Evolutionary conservation across 2,113 vertebrate species (phyloP), one percentile per base, ranked within the genome.

Genomic region (Neotragus pygmaeus): DNA sequence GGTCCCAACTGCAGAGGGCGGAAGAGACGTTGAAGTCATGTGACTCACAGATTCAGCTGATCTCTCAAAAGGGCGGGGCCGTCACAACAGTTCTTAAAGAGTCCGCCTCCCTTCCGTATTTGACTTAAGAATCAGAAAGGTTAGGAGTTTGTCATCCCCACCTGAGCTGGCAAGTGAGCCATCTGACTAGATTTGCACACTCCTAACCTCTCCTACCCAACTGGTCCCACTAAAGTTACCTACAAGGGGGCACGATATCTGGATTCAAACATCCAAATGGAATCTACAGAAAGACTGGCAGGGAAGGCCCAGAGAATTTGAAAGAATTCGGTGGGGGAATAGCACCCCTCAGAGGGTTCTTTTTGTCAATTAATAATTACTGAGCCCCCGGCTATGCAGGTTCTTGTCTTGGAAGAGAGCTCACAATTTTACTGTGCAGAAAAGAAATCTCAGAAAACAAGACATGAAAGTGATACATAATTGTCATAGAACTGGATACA

Each of bases 41-140:
- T 98, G 98, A 98, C 92, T 30, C n/a, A 0, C 47, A 1, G 27
- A 55, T 2, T 93, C 97, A 93, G 96, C 98, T 75, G 96, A 97
- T 62, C 39, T 19, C 58, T 33, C 70, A 33, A 60, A 75, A 49
- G 92, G 97, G 96, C 73, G 93, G 97, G 57, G 92, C 82, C 16
- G 1, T 6, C 19, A 21, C 28, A 2, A 36, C 62, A 81, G 78
- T 28, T 95, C 96, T 98, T 98, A 98, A 98, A 97, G 97, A 85
- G 90, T 36, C 84, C 10, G 7, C n/a, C 14, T 36, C 51, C n/a
- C 11, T 73, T 55, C n/a, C 1, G 10, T 39, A 23, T 73, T 73
- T 39, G 19, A 70, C 17, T 7, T n/a, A 55, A 75, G 23, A 49
- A 27, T 53, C 25, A n/a, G 47, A 39, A 51, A 30, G 21, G 21